Evolutionary conservation across 1,140 invertebrate genomes (phyloP), one percentile per base, ranked within the genome.

Genomic region (Helicoverpa armigera): DNA sequence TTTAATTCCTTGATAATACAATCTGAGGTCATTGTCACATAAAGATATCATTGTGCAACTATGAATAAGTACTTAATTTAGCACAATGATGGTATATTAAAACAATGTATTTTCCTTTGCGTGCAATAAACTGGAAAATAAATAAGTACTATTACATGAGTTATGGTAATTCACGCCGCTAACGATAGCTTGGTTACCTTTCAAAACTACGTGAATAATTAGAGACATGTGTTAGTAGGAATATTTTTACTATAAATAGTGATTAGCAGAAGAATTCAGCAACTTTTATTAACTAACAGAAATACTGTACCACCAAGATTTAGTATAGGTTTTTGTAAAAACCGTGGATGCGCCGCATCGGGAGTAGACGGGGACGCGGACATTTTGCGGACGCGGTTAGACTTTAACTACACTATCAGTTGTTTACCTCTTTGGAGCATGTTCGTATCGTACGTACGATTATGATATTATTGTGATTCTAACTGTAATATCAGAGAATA

Each of bases 331-430:
- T 88, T 90, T 80, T 86, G 84, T 85, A 79, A 75, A 83, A 92
- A 93, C 65, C 91, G 86, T 16, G 89, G 90, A 83, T 93, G 91
- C 7, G 88, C 89, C 50, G 90, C 90, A 82, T 92, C 91, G 54
- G 80, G 85, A 12, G 35, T 13, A n/a, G 65, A 50, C n/a, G 77
- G 80, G 78, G 84, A 87, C 35, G 88, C 86, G 83, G 63, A 85
- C 87, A 92, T 91, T 76, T 84, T 80, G 69, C 63, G 79, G 50
- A n/a, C 75, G 65, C 60, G 50, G 31, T 60, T 35, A 16, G 35
- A 58, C 50, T 58, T 51, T 56, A 35, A 63, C 72, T 72, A 75
- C 72, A 76, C 74, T 73, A 79, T 18, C 65, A 56, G 60, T 67
- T 81, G 81, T 85, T 89, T 91, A 91, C 89, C 89, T 91, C 87